These are phyloP conservation scores for Netelia melanura DNA, from an alignment of 2,888 invertebrate genomes.

Conservation along the genomic window DNA sequence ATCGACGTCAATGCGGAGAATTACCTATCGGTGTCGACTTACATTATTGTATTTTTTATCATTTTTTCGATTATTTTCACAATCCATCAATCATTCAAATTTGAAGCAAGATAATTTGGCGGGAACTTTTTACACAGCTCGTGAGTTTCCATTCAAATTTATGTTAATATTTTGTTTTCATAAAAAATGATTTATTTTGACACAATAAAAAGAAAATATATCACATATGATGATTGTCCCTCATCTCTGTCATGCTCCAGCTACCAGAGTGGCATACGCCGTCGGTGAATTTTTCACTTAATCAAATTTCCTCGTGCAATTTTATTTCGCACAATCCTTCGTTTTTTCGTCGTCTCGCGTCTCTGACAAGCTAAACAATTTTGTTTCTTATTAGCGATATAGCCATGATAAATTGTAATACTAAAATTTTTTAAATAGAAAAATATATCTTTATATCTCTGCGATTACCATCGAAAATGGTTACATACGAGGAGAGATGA, in stretches of 20 bases:
- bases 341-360: background rate
- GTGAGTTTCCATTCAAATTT: too few relatives aligned
- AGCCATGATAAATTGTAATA: background rate
- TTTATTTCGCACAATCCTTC: background rate
- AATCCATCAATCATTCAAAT: too few relatives aligned
- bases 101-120: too few relatives aligned
- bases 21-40: background rate
- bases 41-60: background rate
- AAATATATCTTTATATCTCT: background rate
- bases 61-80: too few relatives aligned
- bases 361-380: background rate
- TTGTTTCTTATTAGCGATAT: background rate
- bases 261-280: background rate
- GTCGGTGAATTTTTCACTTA: background rate
- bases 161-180: too few relatives aligned
- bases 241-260: background rate
- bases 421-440: background rate
- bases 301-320: slow-evolving; percentile 36
- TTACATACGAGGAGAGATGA: background rate
- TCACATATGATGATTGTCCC: background rate
- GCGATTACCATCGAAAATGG: background rate
- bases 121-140: too few relatives aligned
- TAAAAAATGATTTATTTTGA: too few relatives aligned
- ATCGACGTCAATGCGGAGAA: too few relatives aligned
- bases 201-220: background rate